Percentiles rank a stretch among this genome's conserved stretches.
Evolutionary conservation across 2,888 invertebrate genomes (phyloP).

Genomic region (Tolmerus cingulatus): DNA sequence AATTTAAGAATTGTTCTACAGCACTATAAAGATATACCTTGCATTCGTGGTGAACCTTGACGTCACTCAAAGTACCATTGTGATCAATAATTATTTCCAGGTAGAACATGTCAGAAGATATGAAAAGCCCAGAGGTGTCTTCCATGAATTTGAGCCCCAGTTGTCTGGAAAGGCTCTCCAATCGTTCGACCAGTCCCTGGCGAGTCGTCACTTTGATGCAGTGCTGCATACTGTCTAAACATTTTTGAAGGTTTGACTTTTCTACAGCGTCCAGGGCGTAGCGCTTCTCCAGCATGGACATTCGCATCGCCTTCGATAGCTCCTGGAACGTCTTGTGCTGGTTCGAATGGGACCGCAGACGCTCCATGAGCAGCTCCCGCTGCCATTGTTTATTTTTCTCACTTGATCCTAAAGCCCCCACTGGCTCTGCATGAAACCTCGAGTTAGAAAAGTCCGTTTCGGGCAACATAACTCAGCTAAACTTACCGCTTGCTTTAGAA

Average conservation of each 20-base stretch:
- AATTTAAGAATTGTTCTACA: neutral
- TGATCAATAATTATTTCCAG: conserved; percentile 88
- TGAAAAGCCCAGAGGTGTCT: conserved; percentile 83
- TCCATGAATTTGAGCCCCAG: conserved; percentile 90
- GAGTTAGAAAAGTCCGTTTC: neutral
- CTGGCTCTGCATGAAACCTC: neutral
- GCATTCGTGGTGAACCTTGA: conserved; percentile 90
- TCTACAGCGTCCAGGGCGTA: conserved; percentile 87
- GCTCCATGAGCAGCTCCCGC: conserved; percentile 90
- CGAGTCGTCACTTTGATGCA: conserved; percentile 92
- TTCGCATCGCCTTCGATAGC: conserved; percentile 86
- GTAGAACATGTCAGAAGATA: conserved; percentile 96
- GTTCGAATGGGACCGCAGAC: conserved; percentile 82
- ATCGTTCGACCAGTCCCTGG: conserved; percentile 89
- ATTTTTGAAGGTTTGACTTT: conserved; percentile 85
- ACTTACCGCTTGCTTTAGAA: conserved; percentile 17
- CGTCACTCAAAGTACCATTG: conserved; percentile 86
- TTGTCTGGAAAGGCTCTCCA: conserved; percentile 90
- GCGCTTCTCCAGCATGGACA: conserved; percentile 88
- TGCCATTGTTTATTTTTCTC: conserved; percentile 79
- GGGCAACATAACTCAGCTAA: neutral
- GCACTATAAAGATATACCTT: conserved; percentile 65
- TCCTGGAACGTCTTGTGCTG: conserved; percentile 84
- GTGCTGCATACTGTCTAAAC: conserved; percentile 90
- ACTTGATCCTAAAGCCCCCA: conserved; percentile 8